These are phyloP conservation scores for Drosophila equinoxialis DNA, from an alignment of 1,140 invertebrate genomes.

Conservation along the genomic window DNA sequence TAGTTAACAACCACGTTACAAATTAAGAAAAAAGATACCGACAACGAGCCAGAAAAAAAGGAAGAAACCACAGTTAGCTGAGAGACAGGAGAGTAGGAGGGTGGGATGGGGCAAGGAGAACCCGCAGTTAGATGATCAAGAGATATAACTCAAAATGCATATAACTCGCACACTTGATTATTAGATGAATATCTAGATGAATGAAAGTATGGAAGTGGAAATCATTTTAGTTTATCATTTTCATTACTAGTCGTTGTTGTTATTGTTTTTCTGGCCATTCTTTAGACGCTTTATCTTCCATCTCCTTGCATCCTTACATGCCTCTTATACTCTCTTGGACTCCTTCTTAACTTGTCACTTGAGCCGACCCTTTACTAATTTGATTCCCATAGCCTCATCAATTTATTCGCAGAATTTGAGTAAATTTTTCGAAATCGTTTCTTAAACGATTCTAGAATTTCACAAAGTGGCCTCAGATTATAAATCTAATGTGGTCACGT, in stretches of 20 bases:
- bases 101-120: not conserved
- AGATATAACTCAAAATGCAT: not conserved
- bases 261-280: too few relatives aligned
- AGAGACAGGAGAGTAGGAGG: not conserved
- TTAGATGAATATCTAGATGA: not conserved
- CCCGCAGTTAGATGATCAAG: not conserved
- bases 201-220: too few relatives aligned
- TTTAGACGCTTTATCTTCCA: too few relatives aligned
- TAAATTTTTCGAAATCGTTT: too few relatives aligned
- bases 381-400: too few relatives aligned
- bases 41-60: not conserved
- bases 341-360: too few relatives aligned
- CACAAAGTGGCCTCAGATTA: not conserved
- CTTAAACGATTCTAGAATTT: not conserved
- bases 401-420: too few relatives aligned
- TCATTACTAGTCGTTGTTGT: too few relatives aligned
- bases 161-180: not conserved
- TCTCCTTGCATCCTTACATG: too few relatives aligned
- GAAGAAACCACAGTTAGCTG: not conserved
- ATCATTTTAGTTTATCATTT: too few relatives aligned
- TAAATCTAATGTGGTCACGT: not conserved
- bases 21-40: constrained; percentile 13
- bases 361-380: too few relatives aligned
- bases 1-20: constrained; percentile 39
- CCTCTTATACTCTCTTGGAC: too few relatives aligned